Evolutionary conservation across 2,888 invertebrate species (phyloP).

Genomic region (Tipula confusa): DNA sequence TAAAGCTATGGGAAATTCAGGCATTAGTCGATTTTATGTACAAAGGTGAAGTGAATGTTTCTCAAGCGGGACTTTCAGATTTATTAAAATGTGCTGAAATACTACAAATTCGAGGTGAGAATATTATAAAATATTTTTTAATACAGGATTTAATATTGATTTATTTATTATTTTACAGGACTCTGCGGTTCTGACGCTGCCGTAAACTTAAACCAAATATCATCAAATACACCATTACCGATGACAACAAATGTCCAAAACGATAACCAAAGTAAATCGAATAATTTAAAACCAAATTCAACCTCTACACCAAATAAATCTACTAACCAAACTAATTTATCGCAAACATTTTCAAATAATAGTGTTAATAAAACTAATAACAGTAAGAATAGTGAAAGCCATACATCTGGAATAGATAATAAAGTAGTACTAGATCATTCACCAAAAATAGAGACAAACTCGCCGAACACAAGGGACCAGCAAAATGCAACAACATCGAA

Average conservation of each 20-base stretch:
- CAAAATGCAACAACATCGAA: constrained; percentile 25
- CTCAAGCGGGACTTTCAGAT: constrained; percentile 76
- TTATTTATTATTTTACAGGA: constrained; percentile 35
- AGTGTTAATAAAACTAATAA: constrained; percentile 26
- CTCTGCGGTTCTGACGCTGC: constrained; percentile 49
- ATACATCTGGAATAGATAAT: neutral
- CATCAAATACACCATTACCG: constrained; percentile 38
- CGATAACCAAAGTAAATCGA: neutral
- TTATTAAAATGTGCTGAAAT: constrained; percentile 80
- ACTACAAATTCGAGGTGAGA: constrained; percentile 67
- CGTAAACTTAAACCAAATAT: constrained; percentile 45
- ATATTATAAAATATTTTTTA: neutral
- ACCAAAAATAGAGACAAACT: neutral
- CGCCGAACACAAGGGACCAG: neutral
- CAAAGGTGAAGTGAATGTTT: constrained; percentile 82
- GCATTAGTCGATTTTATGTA: constrained; percentile 87
- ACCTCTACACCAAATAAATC: constrained; percentile 38
- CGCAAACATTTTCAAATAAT: constrained; percentile 17
- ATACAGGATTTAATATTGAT: neutral
- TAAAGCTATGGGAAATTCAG: constrained; percentile 79
- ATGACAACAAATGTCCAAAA: neutral
- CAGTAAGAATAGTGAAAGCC: neutral
- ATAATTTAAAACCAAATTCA: neutral
- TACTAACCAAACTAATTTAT: constrained; percentile 31
- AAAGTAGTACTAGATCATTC: neutral